A percentile compares a stretch with the other conserved stretches of the same genome.
These are phyloP conservation scores for Philonicus albiceps DNA, from an alignment of 2,888 invertebrate genomes.

Conservation along the genomic window DNA sequence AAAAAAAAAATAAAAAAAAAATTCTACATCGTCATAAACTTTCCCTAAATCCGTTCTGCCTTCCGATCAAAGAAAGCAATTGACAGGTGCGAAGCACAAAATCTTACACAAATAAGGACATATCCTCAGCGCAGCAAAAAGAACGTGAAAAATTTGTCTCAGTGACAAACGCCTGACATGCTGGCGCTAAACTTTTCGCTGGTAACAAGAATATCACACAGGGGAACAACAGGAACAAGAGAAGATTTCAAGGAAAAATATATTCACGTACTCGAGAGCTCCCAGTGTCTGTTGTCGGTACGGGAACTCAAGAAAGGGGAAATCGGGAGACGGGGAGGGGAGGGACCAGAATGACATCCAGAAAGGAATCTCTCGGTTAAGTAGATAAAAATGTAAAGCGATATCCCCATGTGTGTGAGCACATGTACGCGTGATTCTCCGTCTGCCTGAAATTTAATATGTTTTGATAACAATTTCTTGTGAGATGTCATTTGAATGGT, in stretches of 20 bases:
- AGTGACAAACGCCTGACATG: conserved; percentile 19
- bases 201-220: background rate
- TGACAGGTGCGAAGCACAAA: conserved; percentile 4
- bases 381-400: conserved; percentile 37
- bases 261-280: background rate
- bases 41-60: background rate
- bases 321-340: background rate
- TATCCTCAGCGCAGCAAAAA: background rate
- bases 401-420: background rate
- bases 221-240: background rate
- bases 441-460: conserved; percentile 20
- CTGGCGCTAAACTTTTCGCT: conserved; percentile 23
- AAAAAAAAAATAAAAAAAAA: background rate
- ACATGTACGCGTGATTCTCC: background rate
- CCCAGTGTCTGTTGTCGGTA: background rate
- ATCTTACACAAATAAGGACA: background rate
- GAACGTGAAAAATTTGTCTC: background rate
- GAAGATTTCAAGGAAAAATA: background rate
- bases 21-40: background rate
- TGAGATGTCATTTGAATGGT: conserved; percentile 13
- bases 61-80: background rate
- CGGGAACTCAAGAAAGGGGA: background rate
- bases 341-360: background rate
- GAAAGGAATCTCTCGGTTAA: conserved; percentile 1
- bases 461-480: conserved; percentile 29